A percentile compares a stretch with the other conserved stretches of the same genome.
These are phyloP conservation scores for Salmo trutta DNA, from an alignment of 2,797 vertebrate species.

Conservation along the genomic window DNA sequence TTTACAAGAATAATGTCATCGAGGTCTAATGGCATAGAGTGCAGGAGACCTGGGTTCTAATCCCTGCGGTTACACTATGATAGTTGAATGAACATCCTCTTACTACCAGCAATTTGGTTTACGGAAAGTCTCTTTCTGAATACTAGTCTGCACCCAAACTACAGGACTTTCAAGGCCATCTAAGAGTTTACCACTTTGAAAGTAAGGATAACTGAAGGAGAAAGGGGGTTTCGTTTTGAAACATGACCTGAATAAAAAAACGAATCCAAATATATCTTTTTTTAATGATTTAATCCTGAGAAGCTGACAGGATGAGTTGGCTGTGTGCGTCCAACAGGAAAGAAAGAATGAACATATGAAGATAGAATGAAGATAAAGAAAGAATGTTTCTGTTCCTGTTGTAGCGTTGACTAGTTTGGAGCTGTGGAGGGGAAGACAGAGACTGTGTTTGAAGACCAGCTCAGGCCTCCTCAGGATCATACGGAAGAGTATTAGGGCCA, in stretches of 20 bases:
- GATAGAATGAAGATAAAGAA: too few species aligned
- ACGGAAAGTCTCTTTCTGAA: too few species aligned
- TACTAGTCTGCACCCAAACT: not conserved
- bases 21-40: too few species aligned
- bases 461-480: not conserved
- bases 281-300: not conserved
- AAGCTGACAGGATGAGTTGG: not conserved
- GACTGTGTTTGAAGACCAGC: slow-evolving; percentile 13
- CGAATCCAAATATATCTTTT: not conserved
- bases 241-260: slow-evolving; percentile 4
- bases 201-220: slow-evolving; percentile 3
- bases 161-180: not conserved
- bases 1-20: too few species aligned
- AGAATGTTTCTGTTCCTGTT: slow-evolving; percentile 6
- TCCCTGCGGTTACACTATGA: not conserved
- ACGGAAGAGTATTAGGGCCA: too few species aligned
- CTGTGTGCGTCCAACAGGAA: slow-evolving; percentile 1
- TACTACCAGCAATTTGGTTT: too few species aligned
- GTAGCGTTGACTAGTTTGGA: not conserved
- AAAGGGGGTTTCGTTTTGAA: too few species aligned
- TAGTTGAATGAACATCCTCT: too few species aligned
- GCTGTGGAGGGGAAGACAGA: not conserved
- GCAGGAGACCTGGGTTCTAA: too few species aligned
- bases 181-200: not conserved
- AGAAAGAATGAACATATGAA: not conserved